These are phyloP conservation scores for Synanthedon vespiformis DNA, from an alignment of 2,888 invertebrate species.

Conservation along the genomic window DNA sequence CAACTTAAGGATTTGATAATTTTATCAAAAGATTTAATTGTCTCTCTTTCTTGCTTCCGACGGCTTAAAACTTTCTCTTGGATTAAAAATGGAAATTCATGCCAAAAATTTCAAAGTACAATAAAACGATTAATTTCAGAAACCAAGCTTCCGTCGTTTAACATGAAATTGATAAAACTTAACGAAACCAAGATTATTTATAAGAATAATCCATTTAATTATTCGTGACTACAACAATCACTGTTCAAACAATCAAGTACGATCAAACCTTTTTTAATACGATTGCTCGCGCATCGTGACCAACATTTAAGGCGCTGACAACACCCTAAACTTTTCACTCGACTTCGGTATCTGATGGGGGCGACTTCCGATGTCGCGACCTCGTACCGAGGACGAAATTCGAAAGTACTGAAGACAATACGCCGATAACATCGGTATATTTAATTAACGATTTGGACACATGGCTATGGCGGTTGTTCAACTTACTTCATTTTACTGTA, in stretches of 20 bases:
- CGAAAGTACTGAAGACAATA: conserved; percentile 27
- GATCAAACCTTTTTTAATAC: background rate
- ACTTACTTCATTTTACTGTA: too few relatives aligned
- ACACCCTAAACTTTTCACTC: conserved; percentile 1
- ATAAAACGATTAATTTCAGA: too few relatives aligned
- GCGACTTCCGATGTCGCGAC: conserved; percentile 21
- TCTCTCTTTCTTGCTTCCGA: too few relatives aligned
- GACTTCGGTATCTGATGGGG: conserved; percentile 7
- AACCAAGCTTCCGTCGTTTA: too few relatives aligned
- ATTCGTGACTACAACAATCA: background rate
- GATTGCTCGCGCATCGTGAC: conserved; percentile 1
- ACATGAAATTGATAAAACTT: too few relatives aligned
- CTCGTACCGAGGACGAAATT: conserved; percentile 30
- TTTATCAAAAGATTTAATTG: too few relatives aligned
- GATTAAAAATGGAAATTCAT: too few relatives aligned
- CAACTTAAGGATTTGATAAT: too few relatives aligned
- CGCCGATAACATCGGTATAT: conserved; percentile 34
- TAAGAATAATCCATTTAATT: too few relatives aligned
- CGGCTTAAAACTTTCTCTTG: too few relatives aligned
- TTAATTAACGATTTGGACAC: conserved; percentile 25
- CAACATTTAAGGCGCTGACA: background rate
- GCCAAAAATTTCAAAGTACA: too few relatives aligned
- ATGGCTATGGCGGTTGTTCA: background rate
- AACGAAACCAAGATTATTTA: too few relatives aligned
- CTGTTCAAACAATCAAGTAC: background rate